Percentiles rank a stretch among this genome's conserved stretches.
These are phyloP conservation scores for Microctenopoma lineatum DNA, from an alignment of 2,797 vertebrate species.

Conservation along the genomic window DNA sequence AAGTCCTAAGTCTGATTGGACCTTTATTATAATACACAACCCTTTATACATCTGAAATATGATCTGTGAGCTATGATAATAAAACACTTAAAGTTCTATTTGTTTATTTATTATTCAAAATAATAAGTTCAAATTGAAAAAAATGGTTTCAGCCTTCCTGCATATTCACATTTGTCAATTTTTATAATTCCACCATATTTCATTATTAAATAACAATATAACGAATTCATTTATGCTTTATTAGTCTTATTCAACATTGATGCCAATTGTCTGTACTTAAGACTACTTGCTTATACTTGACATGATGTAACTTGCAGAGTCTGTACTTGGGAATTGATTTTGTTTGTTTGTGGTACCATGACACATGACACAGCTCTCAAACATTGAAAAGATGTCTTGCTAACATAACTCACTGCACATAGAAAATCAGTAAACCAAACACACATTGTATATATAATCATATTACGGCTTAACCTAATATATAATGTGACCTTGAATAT, in stretches of 20 bases:
- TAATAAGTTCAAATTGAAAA: background rate
- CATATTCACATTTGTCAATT: background rate
- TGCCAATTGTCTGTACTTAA: constrained; percentile 3
- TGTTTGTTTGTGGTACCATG: no score
- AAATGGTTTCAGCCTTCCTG: background rate
- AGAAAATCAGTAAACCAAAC: constrained; percentile 12
- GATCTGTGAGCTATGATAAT: background rate
- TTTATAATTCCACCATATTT: background rate
- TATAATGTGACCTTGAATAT: constrained; percentile 49
- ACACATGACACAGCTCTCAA: no score
- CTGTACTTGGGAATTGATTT: constrained; percentile 6
- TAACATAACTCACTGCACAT: background rate
- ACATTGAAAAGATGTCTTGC: no score
- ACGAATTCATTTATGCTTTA: background rate
- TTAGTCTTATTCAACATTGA: constrained; percentile 9
- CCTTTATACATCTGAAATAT: background rate
- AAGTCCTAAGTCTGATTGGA: background rate
- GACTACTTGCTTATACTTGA: background rate
- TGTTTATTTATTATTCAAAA: no score
- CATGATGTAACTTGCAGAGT: constrained; percentile 14
- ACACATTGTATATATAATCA: constrained; percentile 28
- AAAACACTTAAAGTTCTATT: no score
- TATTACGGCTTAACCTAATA: constrained; percentile 42
- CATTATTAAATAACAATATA: background rate
- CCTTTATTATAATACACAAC: background rate